phyloP scores from a whole-genome alignment of 2,113 vertebrate genomes.

The Todiramphus chloris region DNA sequence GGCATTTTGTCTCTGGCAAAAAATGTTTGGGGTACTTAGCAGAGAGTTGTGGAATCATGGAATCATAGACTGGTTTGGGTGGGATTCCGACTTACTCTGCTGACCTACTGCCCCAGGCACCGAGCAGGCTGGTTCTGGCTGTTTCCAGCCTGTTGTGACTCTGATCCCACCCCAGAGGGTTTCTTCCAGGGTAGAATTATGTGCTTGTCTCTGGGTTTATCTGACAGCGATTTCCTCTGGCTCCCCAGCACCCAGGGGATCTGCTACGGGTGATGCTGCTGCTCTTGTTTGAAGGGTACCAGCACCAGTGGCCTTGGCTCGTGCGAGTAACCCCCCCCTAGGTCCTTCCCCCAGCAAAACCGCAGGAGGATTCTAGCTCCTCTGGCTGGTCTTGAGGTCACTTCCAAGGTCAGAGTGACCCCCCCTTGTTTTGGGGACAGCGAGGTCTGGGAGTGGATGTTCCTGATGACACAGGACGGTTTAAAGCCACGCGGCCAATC shows the following conservation, averaged over 20 bases:
- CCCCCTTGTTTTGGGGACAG: fast-evolving
- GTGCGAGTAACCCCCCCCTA: fast-evolving
- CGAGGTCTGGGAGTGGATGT: no score
- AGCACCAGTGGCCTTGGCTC: neutral
- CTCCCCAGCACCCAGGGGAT: neutral
- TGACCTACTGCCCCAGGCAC: neutral
- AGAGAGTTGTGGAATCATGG: no score
- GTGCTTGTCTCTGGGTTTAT: neutral
- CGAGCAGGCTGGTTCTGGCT: fast-evolving
- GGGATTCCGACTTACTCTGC: neutral
- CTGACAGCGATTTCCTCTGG: neutral
- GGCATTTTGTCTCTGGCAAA: neutral
- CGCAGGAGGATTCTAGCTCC: neutral
- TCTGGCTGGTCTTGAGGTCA: neutral
- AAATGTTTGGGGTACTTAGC: neutral
- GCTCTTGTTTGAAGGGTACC: fast-evolving
- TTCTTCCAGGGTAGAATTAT: neutral
- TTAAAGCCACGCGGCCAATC: neutral
- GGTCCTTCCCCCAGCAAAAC: neutral
- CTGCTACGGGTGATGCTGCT: fast-evolving
- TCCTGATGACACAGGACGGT: neutral
- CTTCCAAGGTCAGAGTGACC: neutral
- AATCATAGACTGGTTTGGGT: neutral
- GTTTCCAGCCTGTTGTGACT: neutral
- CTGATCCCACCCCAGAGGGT: neutral